Evolutionary conservation across 2,113 vertebrate species (phyloP).

Genomic region (Dicentrarchus labrax): DNA sequence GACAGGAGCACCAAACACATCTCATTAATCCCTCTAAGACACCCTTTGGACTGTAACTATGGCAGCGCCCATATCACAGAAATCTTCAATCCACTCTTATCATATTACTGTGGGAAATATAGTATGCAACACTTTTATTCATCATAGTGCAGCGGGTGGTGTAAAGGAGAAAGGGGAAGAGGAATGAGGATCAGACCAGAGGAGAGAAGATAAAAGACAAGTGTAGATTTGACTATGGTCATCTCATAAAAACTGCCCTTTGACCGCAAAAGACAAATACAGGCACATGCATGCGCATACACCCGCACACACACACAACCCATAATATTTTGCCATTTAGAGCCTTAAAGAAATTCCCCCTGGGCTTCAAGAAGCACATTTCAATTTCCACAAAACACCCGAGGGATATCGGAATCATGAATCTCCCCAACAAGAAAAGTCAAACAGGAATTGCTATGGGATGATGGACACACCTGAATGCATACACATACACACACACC

Average conservation of each 20-base stretch:
- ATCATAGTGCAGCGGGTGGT: slow-evolving; percentile 2
- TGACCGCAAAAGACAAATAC: slow-evolving; percentile 31
- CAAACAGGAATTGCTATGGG: slow-evolving; percentile 71
- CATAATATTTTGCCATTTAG: slow-evolving; percentile 70
- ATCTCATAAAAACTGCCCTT: slow-evolving; percentile 40
- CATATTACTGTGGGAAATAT: slow-evolving; percentile 27
- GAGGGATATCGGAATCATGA: slow-evolving; percentile 79
- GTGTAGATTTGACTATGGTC: slow-evolving; percentile 24
- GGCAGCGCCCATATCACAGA: slow-evolving; percentile 15
- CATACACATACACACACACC: slow-evolving; percentile 14
- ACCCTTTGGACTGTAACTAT: slow-evolving; percentile 21
- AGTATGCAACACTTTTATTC: slow-evolving; percentile 27
- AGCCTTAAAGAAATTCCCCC: slow-evolving; percentile 68
- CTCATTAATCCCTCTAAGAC: slow-evolving; percentile 18
- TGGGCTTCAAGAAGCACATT: slow-evolving; percentile 72
- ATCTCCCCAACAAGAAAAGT: slow-evolving; percentile 78
- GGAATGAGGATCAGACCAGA: not conserved
- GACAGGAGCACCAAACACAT: slow-evolving; percentile 27
- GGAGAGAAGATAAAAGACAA: slow-evolving; percentile 20
- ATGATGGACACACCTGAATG: slow-evolving; percentile 69
- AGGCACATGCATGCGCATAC: not conserved
- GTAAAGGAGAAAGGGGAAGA: not conserved
- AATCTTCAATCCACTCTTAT: slow-evolving; percentile 30
- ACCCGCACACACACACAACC: slow-evolving; percentile 9
- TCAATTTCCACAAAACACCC: slow-evolving; percentile 80